Conservation (phyloP, 2,888 invertebrate species). For the Diachrysia chrysitis region DNA sequence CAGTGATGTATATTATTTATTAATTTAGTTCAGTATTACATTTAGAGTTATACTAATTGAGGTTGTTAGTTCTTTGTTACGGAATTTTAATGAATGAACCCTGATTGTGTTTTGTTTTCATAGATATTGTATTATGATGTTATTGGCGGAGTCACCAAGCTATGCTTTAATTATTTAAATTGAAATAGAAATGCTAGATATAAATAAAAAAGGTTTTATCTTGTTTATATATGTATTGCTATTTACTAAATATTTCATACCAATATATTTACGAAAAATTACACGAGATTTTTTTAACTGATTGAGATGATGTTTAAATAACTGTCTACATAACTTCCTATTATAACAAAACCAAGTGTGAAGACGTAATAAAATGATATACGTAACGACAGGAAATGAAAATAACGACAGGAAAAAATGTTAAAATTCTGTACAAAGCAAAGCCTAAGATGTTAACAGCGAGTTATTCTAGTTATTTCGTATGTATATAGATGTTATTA, state of each 20-base stretch:
- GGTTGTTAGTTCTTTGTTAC: constrained; percentile 24
- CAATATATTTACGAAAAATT: no score
- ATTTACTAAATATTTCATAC: no score
- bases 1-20: constrained; percentile 57
- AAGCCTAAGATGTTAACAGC: constrained; percentile 49
- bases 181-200: no score
- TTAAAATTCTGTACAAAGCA: constrained; percentile 31
- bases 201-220: no score
- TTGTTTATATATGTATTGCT: no score
- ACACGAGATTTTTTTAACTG: no score
- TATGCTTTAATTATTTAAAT: no score
- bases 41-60: constrained; percentile 31
- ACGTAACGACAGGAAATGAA: not conserved
- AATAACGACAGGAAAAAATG: not conserved
- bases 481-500: constrained; percentile 67
- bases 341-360: no score
- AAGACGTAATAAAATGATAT: not conserved
- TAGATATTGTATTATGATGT: not conserved
- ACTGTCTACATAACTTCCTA: no score
- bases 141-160: not conserved
- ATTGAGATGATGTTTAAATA: no score
- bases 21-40: constrained; percentile 59
- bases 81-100: constrained; percentile 16
- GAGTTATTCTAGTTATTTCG: constrained; percentile 64
- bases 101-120: not conserved